These are phyloP conservation scores for Corythornis vintsioides DNA, from an alignment of 2,113 vertebrate species.

Conservation along the genomic window DNA sequence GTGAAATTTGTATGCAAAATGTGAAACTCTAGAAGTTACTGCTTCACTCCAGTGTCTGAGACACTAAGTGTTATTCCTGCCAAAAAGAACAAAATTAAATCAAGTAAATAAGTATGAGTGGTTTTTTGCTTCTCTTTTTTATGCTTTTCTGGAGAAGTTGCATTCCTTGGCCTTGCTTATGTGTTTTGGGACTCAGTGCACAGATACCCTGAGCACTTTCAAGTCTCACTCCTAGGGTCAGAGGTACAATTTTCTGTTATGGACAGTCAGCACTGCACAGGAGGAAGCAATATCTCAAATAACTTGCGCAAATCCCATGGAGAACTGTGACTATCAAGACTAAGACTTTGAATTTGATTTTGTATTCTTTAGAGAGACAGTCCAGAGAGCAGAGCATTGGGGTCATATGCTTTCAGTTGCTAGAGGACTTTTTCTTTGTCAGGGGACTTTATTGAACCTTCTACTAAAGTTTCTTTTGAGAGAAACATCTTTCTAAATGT, in stretches of 20 bases:
- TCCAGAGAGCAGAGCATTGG: neutral
- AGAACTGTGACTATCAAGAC: neutral
- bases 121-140: neutral
- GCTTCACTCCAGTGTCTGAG: neutral
- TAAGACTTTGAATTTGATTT: slow-evolving; percentile 33
- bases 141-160: neutral
- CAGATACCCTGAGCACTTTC: neutral
- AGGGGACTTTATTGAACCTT: neutral
- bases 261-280: neutral
- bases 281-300: slow-evolving; percentile 4
- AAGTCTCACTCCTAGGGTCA: neutral
- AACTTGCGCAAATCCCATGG: neutral
- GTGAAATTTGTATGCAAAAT: neutral
- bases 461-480: neutral
- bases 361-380: neutral
- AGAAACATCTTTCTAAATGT: neutral
- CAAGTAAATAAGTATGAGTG: neutral
- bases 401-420: neutral
- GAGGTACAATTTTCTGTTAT: neutral
- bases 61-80: neutral
- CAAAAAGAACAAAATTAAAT: neutral
- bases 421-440: neutral
- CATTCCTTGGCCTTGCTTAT: neutral
- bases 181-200: neutral
- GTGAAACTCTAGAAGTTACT: neutral